Conservation (phyloP, 2,888 invertebrate genomes). For the Patella depressa region DNA sequence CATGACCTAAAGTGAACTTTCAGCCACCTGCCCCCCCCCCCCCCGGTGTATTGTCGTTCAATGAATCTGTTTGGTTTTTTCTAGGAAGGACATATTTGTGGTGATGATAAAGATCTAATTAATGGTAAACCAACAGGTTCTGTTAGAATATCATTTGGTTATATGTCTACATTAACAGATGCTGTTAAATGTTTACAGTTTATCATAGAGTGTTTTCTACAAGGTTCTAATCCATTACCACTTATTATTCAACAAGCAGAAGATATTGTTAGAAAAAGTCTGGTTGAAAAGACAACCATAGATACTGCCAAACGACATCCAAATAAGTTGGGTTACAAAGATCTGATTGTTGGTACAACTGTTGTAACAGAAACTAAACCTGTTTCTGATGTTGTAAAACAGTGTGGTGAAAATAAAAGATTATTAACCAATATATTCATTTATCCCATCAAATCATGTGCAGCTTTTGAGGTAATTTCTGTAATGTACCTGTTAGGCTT, state of each 20-base stretch:
- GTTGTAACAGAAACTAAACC: neutral
- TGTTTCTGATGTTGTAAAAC: neutral
- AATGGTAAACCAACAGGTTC: conserved; percentile 93
- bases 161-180: conserved; percentile 84
- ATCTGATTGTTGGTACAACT: no score
- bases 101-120: conserved; percentile 88
- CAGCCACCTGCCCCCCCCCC: no score
- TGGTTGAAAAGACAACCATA: neutral
- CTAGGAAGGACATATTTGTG: conserved; percentile 86
- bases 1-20: no score
- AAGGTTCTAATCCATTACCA: conserved; percentile 27
- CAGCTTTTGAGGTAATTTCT: conserved; percentile 75
- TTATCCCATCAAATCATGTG: conserved; percentile 94
- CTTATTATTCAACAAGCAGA: conserved; percentile 7
- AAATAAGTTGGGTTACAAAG: neutral
- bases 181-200: conserved; percentile 81
- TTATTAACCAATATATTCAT: conserved; percentile 75
- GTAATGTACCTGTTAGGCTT: no score
- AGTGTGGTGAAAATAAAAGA: conserved; percentile 34
- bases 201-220: conserved; percentile 81
- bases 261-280: neutral
- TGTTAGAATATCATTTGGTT: conserved; percentile 92
- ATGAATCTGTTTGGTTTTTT: conserved; percentile 3
- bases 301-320: neutral
- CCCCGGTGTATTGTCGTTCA: neutral